Conservation (phyloP, 2,113 vertebrate genomes). For the Antennarius striatus region DNA sequence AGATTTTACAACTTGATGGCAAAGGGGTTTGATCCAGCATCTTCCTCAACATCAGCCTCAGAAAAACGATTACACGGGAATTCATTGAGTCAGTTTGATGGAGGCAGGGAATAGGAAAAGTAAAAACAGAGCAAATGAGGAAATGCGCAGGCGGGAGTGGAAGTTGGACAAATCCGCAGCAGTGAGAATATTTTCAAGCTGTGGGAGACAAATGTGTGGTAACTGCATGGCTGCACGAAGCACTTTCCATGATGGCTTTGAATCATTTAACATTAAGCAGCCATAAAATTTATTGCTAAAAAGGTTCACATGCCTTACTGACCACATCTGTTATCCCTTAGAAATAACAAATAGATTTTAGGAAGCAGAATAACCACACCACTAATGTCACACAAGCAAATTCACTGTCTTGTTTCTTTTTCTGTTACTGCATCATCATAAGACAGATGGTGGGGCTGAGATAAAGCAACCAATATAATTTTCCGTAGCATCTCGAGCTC, state of each 20-base stretch:
- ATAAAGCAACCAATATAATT: background rate
- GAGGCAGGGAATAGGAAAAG: background rate
- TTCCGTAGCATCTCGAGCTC: background rate
- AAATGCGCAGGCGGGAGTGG: conserved; percentile 9
- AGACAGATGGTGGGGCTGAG: conserved; percentile 2
- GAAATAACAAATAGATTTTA: conserved; percentile 23
- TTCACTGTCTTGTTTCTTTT: background rate
- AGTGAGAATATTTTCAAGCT: conserved; percentile 7
- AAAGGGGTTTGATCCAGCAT: too few relatives aligned
- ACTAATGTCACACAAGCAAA: background rate
- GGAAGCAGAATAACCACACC: conserved; percentile 9
- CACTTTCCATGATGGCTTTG: conserved; percentile 10
- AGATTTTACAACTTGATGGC: too few relatives aligned
- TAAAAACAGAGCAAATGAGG: conserved; percentile 6
- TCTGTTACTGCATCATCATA: background rate
- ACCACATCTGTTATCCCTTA: background rate
- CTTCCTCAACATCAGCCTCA: background rate
- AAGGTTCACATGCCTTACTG: conserved; percentile 1
- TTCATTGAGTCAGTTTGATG: conserved; percentile 4
- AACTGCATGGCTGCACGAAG: background rate
- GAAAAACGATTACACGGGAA: background rate
- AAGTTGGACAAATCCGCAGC: background rate
- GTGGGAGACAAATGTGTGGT: conserved; percentile 8
- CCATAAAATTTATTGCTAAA: conserved; percentile 2
- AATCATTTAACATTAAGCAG: conserved; percentile 31